phyloP scores from a whole-genome alignment of 2,888 invertebrate genomes.

The Caenorhabditis japonica region DNA sequence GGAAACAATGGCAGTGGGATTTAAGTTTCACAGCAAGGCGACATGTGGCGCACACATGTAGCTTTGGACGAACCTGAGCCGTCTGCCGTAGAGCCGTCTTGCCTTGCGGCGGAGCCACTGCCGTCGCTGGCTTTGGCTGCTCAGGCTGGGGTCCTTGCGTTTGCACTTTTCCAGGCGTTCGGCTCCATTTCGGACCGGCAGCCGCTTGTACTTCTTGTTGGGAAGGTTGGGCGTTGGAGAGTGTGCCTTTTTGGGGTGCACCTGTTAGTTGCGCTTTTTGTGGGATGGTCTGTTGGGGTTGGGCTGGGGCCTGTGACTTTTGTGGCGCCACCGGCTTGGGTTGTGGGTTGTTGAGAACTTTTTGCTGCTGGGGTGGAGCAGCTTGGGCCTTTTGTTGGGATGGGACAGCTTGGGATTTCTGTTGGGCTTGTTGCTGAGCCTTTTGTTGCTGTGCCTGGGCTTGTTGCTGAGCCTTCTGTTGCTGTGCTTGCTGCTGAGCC shows the following conservation, averaged over 20 bases:
- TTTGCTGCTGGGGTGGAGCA: conserved; percentile 4
- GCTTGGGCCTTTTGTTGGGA: conserved; percentile 14
- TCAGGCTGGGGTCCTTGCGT: conserved; percentile 49
- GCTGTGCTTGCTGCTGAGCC: conserved; percentile 35
- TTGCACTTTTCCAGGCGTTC: conserved; percentile 53
- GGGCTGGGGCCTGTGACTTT: no score
- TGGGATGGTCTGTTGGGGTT: no score
- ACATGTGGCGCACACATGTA: no score
- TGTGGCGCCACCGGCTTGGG: not conserved
- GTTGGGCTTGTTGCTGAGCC: conserved; percentile 30
- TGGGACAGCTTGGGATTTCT: conserved; percentile 2
- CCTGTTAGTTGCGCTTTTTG: not conserved
- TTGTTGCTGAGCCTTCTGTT: conserved; percentile 12
- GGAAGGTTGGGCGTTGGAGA: no score
- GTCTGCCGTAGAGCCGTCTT: conserved; percentile 61
- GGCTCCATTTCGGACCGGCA: conserved; percentile 51
- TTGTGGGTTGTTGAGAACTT: no score
- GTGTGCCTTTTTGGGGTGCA: no score
- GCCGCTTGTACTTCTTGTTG: conserved; percentile 54
- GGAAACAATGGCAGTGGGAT: conserved; percentile 6
- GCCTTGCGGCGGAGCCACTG: conserved; percentile 44
- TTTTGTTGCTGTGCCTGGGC: conserved; percentile 26
- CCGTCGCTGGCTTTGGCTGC: conserved; percentile 28
- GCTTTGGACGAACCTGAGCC: conserved; percentile 32
- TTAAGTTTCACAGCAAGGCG: no score